Evolutionary conservation across 2,113 vertebrate genomes (phyloP).

Genomic region (Amphilophus citrinellus): DNA sequence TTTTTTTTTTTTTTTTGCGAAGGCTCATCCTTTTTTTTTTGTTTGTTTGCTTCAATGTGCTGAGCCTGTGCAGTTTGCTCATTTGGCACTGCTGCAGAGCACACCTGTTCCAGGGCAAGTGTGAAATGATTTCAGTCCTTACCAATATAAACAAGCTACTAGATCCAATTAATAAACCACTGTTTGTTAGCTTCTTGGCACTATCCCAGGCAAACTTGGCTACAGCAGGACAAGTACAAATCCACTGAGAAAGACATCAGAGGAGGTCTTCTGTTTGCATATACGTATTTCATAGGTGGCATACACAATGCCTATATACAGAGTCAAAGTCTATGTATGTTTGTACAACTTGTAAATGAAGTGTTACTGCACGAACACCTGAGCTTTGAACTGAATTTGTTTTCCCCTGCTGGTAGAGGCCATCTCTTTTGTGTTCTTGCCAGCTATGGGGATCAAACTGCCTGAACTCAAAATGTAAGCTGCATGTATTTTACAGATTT

Average conservation of each 20-base stretch:
- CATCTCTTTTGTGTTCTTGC: conserved; percentile 9
- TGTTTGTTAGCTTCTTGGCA: conserved; percentile 57
- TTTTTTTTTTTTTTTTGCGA: conserved; percentile 10
- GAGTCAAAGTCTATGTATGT: background rate
- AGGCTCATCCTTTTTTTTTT: conserved; percentile 50
- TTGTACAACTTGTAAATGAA: background rate
- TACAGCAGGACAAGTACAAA: conserved; percentile 31
- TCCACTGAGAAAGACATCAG: conserved; percentile 24
- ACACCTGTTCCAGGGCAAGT: conserved; percentile 58
- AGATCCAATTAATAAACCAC: conserved; percentile 70
- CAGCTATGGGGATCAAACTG: background rate
- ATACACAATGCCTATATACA: background rate
- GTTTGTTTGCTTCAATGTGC: conserved; percentile 29
- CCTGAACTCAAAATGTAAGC: background rate
- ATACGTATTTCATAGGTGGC: background rate
- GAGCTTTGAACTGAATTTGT: background rate
- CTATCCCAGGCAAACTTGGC: conserved; percentile 44
- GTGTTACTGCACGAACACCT: background rate
- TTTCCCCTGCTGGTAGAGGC: background rate
- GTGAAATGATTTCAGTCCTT: conserved; percentile 61
- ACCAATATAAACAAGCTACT: conserved; percentile 64
- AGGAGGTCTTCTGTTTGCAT: background rate
- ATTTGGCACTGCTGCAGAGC: conserved; percentile 50
- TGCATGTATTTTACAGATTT: background rate
- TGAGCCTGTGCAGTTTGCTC: conserved; percentile 37